Evolutionary conservation across 2,113 vertebrate species (phyloP).

Genomic region (Semicossyphus pulcher): DNA sequence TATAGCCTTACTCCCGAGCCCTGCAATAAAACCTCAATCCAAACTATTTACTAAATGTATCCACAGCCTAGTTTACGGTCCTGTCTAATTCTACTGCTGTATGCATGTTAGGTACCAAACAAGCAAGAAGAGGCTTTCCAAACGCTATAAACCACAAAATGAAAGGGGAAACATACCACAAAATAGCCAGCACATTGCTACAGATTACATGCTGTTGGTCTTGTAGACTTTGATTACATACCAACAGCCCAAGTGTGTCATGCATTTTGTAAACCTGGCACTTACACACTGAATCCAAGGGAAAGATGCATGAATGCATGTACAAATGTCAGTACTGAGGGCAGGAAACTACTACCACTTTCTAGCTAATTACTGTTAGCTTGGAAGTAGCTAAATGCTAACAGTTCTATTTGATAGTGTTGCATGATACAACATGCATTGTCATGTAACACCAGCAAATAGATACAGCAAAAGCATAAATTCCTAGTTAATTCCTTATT

Average conservation of each 20-base stretch:
- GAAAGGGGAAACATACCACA: conserved; percentile 45
- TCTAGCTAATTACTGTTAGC: no score
- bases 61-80: conserved; percentile 53
- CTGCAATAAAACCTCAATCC: conserved; percentile 65
- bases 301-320: conserved; percentile 8
- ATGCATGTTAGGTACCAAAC: conserved; percentile 43
- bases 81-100: conserved; percentile 24
- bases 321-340: neutral
- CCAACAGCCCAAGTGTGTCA: conserved; percentile 27
- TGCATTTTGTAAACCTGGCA: conserved; percentile 53
- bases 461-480: neutral
- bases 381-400: no score
- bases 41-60: conserved; percentile 67
- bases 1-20: conserved; percentile 40
- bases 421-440: neutral
- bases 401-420: neutral
- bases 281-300: conserved; percentile 33
- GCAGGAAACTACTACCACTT: no score
- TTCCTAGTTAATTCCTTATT: neutral
- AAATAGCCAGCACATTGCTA: conserved; percentile 45
- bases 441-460: no score
- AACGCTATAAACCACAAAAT: conserved; percentile 60
- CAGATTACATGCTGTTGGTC: conserved; percentile 53
- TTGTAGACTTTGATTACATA: conserved; percentile 67
- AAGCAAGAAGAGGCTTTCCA: conserved; percentile 45